phyloP scores from a whole-genome alignment of 2,888 invertebrate genomes.

The Drosophila barbarae region DNA sequence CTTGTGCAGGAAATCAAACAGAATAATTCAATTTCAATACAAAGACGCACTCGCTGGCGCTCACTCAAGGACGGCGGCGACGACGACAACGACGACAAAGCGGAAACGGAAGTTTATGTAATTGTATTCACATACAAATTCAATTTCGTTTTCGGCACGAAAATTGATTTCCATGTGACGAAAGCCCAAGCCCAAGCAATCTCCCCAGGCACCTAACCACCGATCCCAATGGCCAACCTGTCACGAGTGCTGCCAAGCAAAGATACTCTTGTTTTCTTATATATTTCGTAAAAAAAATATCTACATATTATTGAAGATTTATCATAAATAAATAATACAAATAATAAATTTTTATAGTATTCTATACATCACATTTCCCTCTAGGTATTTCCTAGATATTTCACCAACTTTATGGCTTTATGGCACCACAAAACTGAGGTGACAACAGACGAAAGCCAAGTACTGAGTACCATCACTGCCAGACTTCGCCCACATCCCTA shows the following conservation, averaged over 20 bases:
- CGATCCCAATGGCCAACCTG: conserved; percentile 13
- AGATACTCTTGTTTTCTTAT: not conserved
- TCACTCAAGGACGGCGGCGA: conserved; percentile 20
- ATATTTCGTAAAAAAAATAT: not conserved
- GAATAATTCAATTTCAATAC: conserved; percentile 75
- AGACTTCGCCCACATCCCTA: not conserved
- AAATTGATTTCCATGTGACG: conserved; percentile 68
- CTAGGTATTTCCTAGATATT: too few relatives aligned
- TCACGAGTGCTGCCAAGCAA: conserved; percentile 2
- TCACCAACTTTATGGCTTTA: not conserved
- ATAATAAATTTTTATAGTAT: too few relatives aligned
- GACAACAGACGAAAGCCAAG: conserved; percentile 1
- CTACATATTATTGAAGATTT: too few relatives aligned
- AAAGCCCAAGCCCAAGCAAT: conserved; percentile 42
- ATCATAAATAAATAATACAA: too few relatives aligned
- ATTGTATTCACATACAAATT: conserved; percentile 75
- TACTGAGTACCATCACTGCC: conserved; percentile 5
- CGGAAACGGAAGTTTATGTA: conserved; percentile 71
- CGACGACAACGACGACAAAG: conserved; percentile 26
- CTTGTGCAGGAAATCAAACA: conserved; percentile 73
- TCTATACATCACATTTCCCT: not conserved
- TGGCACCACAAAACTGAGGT: not conserved
- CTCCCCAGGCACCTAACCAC: conserved; percentile 9
- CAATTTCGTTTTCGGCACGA: conserved; percentile 64
- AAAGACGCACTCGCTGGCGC: conserved; percentile 55